Evolutionary conservation across 2,888 invertebrate genomes (phyloP), one percentile per base, ranked within the genome.

Genomic region (Rotaria macrura): DNA sequence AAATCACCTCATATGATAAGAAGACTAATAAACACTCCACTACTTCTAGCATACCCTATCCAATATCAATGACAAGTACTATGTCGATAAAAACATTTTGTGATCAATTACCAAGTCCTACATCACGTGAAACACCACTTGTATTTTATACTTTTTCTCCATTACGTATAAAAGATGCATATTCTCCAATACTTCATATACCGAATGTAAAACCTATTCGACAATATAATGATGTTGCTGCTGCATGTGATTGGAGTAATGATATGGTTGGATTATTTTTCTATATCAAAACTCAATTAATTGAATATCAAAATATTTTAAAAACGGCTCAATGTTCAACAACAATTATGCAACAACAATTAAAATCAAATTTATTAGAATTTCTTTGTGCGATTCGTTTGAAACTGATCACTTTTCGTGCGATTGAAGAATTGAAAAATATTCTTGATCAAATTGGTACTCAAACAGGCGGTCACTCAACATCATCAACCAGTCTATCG

Each of bases 191-290:
- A n/a, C 5, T 79, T 40, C 10, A n/a, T 79, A 79, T 79, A 38
- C 79, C 79, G 4, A 14, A 38, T 12, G 25, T 79, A 1, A 79
- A 79, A 79, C n/a, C 79, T 0, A 79, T 79, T 43, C 40, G 43
- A 79, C 79, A 79, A 79, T 40, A 38, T n/a, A 79, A 79, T 43
- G 79, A 79, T 79, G 79, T 79, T 40, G 79, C 79, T n/a, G 79
- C 79, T 10, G 79, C 79, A 25, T 79, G 5, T 14, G 79, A 79
- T 43, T 79, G 79, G 79, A 43, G 43, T 79, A 79, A 79, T 43
- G 79, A 79, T 43, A 79, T n/a, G 12, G 43, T 79, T 79, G 79
- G 79, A 40, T n/a, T n/a, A 9, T 79, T 79, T n/a, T n/a, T 79
- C n/a, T 79, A 79, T 79, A 14, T 79, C 1, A 79, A 79, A 79